Percentiles rank a stretch among this genome's conserved stretches.
phyloP scores from a whole-genome alignment of 2,113 vertebrate species.

The Psammodynastes pulverulentus region DNA sequence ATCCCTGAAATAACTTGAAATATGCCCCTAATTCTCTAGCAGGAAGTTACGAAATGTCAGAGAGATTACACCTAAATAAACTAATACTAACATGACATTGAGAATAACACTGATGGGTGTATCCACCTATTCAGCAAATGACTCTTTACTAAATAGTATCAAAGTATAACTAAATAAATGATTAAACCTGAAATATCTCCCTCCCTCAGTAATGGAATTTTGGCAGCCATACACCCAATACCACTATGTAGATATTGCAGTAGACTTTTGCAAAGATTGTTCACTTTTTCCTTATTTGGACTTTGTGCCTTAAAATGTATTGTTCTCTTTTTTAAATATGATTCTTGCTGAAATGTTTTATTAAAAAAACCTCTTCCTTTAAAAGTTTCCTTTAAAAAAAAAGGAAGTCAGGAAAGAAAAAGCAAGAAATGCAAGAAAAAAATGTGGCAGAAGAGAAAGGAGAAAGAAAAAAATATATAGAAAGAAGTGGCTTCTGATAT shows the following conservation, averaged over 20 bases:
- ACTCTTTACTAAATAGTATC: not conserved
- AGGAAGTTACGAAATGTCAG: not conserved
- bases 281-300: not conserved
- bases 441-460: not conserved
- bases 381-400: not conserved
- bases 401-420: not conserved
- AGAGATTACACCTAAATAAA: not conserved
- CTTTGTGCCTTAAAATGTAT: not conserved
- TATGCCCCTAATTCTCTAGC: not conserved
- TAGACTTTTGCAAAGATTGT: not conserved
- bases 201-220: not conserved
- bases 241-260: not conserved
- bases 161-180: conserved; percentile 12
- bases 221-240: not conserved
- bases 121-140: not conserved
- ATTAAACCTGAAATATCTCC: not conserved
- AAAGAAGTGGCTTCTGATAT: not conserved
- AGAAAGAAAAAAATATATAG: not conserved
- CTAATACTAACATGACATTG: not conserved
- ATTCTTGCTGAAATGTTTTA: not conserved
- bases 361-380: not conserved
- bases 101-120: not conserved
- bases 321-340: not conserved
- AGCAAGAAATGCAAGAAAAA: not conserved
- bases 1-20: not conserved